Evolutionary conservation across 1,140 invertebrate genomes (phyloP).

Genomic region (Drosophila erecta): DNA sequence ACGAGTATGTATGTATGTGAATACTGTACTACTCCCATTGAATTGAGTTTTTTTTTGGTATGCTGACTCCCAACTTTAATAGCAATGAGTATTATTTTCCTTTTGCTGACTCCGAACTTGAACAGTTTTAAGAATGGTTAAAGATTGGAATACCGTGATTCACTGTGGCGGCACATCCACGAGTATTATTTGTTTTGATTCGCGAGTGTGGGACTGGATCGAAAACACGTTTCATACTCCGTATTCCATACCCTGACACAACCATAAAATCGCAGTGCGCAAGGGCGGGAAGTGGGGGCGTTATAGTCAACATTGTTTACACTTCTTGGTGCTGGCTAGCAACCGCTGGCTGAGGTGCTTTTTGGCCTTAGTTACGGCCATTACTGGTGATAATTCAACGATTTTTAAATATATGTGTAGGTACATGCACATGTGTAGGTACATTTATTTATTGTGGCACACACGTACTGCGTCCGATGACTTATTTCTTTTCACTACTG

Average conservation of each 20-base stretch:
- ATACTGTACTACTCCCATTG: conserved; percentile 6
- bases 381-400: conserved; percentile 43
- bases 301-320: conserved; percentile 33
- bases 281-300: conserved; percentile 28
- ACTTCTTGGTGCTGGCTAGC: conserved; percentile 32
- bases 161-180: conserved; percentile 21
- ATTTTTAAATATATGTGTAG: conserved; percentile 11
- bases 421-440: conserved; percentile 1
- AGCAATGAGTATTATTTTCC: conserved; percentile 3
- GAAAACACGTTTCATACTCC: conserved; percentile 33
- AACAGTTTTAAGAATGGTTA: conserved; percentile 26
- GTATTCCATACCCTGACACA: conserved; percentile 38
- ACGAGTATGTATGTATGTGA: not conserved
- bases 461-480: conserved; percentile 33
- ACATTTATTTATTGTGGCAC: not conserved
- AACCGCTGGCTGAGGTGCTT: conserved; percentile 30
- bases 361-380: conserved; percentile 31
- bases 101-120: conserved; percentile 11
- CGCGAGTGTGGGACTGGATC: conserved; percentile 11
- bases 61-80: conserved; percentile 21
- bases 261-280: conserved; percentile 41
- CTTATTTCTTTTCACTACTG: conserved; percentile 53
- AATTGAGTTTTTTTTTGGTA: not conserved
- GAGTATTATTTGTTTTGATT: conserved; percentile 35
- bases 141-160: conserved; percentile 27